phyloP scores from a whole-genome alignment of 2,113 vertebrate genomes.

The Perccottus glenii region DNA sequence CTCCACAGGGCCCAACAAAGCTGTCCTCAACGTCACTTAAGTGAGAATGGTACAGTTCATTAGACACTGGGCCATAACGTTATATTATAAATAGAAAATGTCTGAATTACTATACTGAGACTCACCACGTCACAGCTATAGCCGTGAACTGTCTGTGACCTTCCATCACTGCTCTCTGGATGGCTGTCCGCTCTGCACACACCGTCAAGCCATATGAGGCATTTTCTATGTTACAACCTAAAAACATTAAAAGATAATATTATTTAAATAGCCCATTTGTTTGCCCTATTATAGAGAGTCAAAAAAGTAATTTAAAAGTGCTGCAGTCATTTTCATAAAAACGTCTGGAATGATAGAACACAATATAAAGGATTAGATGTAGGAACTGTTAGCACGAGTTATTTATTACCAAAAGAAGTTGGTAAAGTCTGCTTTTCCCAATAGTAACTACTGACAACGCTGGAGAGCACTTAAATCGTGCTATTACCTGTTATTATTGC shows the following conservation, averaged over 20 bases:
- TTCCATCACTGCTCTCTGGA: constrained; percentile 89
- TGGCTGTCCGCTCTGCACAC: constrained; percentile 87
- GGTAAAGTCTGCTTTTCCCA: too few species aligned
- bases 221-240: constrained; percentile 96
- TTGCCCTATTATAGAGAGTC: too few species aligned
- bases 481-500: constrained; percentile 87
- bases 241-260: neutral
- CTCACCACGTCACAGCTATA: constrained; percentile 89
- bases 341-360: too few species aligned
- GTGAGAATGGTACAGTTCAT: neutral
- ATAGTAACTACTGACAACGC: too few species aligned
- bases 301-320: too few species aligned
- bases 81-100: neutral
- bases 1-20: constrained; percentile 88
- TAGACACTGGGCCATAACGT: too few species aligned
- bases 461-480: neutral
- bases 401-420: too few species aligned
- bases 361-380: too few species aligned
- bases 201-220: constrained; percentile 83
- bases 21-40: constrained; percentile 82
- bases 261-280: neutral
- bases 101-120: neutral
- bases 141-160: constrained; percentile 87
- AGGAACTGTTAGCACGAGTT: too few species aligned
- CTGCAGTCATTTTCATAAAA: too few species aligned